Base-by-base conservation (phyloP, 23 tunicate species). In the Diplosoma virens region DNA sequence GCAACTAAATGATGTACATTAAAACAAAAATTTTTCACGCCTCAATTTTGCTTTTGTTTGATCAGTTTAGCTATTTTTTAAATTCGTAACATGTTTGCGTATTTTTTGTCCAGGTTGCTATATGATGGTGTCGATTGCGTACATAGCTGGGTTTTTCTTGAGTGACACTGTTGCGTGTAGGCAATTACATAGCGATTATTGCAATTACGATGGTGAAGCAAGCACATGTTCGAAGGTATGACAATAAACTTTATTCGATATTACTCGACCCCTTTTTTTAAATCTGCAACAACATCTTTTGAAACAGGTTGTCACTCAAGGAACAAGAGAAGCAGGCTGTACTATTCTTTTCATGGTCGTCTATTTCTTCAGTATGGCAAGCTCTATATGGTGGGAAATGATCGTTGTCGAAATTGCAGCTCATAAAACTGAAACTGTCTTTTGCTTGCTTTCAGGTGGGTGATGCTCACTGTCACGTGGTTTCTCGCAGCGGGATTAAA, bases 401-500 rank as follows among this genome's bases (percentile, higher is more conserved):
- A 56, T n/a, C 11, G 9, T 41, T 41, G 9, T 14, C 9, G 50
- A 41, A 41, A n/a, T n/a, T n/a, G n/a, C n/a, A n/a, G n/a, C n/a
- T n/a, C n/a, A n/a, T n/a, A n/a, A n/a, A n/a, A n/a, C n/a, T n/a
- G n/a, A n/a, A n/a, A n/a, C n/a, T n/a, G n/a, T n/a, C n/a, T n/a
- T n/a, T n/a, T n/a, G n/a, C n/a, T 25, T 33, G n/a, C 0, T 0
- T 71, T n/a, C 66, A 90, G 97, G 98, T 94, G 98, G 98, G 80
- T 94, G 22, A 83, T 94, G 23, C 67, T 94, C 52, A 78, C 94
- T 0, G 82, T 88, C 46, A 94, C 93, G 18, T 94, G 98, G 98
- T 94, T 94, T 66, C 86, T 94, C 31, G 98, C 98, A 33, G 98
- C 98, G 24, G 98, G 93, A 0, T 79, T 87, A 41, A 94, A 94